Conservation (phyloP, 2,113 vertebrate genomes). For the Carassius gibelio region DNA sequence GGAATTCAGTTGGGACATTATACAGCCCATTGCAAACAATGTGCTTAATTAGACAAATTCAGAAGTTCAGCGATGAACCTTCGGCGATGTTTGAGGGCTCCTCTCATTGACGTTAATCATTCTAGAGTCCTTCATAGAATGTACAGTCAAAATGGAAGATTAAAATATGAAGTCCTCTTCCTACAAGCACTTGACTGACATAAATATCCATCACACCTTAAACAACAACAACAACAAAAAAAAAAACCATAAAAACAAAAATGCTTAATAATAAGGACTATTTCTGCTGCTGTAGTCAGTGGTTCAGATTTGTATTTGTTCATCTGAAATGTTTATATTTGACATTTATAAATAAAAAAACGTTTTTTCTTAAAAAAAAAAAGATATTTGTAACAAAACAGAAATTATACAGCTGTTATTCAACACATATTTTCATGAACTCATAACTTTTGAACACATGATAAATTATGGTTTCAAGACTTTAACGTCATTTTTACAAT, state of each 20-base stretch:
- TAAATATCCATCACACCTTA: not conserved
- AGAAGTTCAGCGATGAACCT: conserved; percentile 58
- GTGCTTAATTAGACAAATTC: conserved; percentile 55
- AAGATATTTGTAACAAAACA: no score
- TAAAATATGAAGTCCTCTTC: not conserved
- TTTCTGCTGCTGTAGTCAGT: not conserved
- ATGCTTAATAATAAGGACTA: not conserved
- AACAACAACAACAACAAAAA: not conserved
- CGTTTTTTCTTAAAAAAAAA: no score
- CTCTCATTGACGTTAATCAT: not conserved
- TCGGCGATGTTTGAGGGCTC: conserved; percentile 37
- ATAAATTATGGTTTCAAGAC: not conserved
- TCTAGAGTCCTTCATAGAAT: not conserved
- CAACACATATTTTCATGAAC: no score
- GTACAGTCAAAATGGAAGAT: not conserved
- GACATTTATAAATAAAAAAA: no score
- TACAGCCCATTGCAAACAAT: conserved; percentile 45
- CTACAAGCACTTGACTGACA: not conserved
- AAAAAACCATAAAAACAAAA: not conserved
- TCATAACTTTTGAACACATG: no score
- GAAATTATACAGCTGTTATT: no score
- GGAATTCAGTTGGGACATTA: conserved; percentile 53
- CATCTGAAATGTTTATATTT: no score
- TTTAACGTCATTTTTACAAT: no score
- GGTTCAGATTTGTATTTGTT: no score